phyloP scores from a whole-genome alignment of 2,113 vertebrate genomes.

The Lucifuga dentata region DNA sequence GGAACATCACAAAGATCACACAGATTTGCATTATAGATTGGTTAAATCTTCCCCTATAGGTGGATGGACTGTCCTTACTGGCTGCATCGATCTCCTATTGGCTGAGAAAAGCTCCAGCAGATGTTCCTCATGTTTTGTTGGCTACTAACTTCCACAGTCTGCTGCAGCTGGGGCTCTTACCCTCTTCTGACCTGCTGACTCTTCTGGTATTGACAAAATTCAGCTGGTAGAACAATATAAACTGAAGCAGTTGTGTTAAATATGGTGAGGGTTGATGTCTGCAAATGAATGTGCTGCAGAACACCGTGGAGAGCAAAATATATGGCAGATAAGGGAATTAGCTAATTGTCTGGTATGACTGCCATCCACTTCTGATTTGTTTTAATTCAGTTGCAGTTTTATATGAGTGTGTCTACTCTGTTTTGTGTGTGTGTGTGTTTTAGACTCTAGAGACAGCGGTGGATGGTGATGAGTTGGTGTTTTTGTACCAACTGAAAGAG shows the following conservation, averaged over 20 bases:
- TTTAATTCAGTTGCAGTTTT: slow-evolving; percentile 26
- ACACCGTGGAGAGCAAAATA: slow-evolving; percentile 13
- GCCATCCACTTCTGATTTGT: neutral
- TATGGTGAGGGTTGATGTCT: slow-evolving; percentile 1
- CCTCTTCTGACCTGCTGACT: slow-evolving; percentile 86
- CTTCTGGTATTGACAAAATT: slow-evolving; percentile 81
- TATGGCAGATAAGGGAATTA: too few species aligned
- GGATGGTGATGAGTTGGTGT: slow-evolving; percentile 92
- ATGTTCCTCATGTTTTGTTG: slow-evolving; percentile 90
- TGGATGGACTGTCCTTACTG: slow-evolving; percentile 92
- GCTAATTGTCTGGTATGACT: too few species aligned
- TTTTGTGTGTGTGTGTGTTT: slow-evolving; percentile 42
- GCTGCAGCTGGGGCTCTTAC: slow-evolving; percentile 89
- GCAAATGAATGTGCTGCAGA: slow-evolving; percentile 17
- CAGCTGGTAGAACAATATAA: neutral
- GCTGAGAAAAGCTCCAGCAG: slow-evolving; percentile 81
- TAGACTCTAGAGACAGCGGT: slow-evolving; percentile 93
- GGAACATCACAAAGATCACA: too few species aligned
- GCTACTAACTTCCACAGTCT: slow-evolving; percentile 96
- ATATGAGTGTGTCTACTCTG: neutral
- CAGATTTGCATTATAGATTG: neutral
- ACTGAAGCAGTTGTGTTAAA: slow-evolving; percentile 12
- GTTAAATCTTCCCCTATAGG: slow-evolving; percentile 69
- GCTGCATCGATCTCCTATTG: slow-evolving; percentile 91
- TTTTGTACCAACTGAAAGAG: slow-evolving; percentile 93